Base-by-base conservation (phyloP, 92 coral and sea anemone species). In the Porites lobata region DNA sequence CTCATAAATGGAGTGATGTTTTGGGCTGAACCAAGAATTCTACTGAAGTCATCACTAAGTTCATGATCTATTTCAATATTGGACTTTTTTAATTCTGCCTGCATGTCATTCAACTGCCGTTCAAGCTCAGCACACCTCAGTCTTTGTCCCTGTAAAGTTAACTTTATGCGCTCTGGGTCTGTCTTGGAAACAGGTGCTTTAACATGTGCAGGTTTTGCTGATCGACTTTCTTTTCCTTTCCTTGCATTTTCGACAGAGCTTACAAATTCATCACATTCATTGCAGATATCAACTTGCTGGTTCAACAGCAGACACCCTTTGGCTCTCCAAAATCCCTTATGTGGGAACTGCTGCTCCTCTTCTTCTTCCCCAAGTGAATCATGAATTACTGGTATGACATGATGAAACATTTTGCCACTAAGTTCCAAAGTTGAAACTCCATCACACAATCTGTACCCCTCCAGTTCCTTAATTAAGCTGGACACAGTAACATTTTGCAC, bases 71-170 rank as follows among this genome's bases (percentile, higher is more conserved):
- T 75, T 56, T 72, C 80, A 72, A 92, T 71, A 76, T 82, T 92
- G 13, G 89, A 77, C 57, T 78, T 84, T 50, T 21, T 78, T 50
- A 92, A 61, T 75, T 92, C 95, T 15, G 73, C 63, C 38, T 78
- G 24, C 92, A 92, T 87, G 62, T 89, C 84, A 21, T 65, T 50
- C 64, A 85, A 32, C 80, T 85, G 53, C 71, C 69, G 72, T 66
- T 92, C 93, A 62, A 89, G 93, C 65, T 92, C 88, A 47, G 88
- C 87, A 73, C 93, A 89, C 69, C 69, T 75, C 70, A 92, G 85
- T 47, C 90, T 81, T 80, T 89, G 95, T 32, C 81, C 90, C 75
- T 83, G 90, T 29, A 92, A 72, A 67, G 91, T 92, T 19, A 90
- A 75, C 87, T 89, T 85, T 72, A 89, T 64, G 53, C 95, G 81